Evolutionary conservation across 2,888 invertebrate species (phyloP).

Genomic region (Anarsia innoxiella): DNA sequence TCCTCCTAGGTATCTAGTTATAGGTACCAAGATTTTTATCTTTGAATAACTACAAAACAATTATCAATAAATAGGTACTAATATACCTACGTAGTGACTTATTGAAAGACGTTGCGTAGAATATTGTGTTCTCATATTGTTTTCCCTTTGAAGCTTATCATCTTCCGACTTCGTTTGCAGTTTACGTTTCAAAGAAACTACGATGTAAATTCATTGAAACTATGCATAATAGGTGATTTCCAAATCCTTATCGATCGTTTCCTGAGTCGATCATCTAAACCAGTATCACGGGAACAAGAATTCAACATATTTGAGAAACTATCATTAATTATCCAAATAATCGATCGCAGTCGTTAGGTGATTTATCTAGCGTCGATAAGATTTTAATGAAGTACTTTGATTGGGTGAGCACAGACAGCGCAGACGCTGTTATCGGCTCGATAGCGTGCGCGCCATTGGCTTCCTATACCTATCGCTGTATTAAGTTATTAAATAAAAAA

Average conservation of each 20-base stretch:
- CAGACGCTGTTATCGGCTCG: slow-evolving; percentile 59
- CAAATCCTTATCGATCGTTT: slow-evolving; percentile 14
- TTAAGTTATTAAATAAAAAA: slow-evolving; percentile 74
- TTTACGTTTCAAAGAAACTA: too few relatives aligned
- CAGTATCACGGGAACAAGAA: slow-evolving; percentile 49
- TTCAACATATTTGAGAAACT: slow-evolving; percentile 63
- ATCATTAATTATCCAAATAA: slow-evolving; percentile 73
- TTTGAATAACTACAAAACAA: too few relatives aligned
- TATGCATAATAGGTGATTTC: too few relatives aligned
- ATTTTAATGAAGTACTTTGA: slow-evolving; percentile 76
- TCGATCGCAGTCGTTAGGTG: slow-evolving; percentile 72
- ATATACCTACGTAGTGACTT: too few relatives aligned
- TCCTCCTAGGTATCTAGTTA: too few relatives aligned
- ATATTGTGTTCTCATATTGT: too few relatives aligned
- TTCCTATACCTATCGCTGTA: slow-evolving; percentile 65
- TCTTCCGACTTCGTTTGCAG: too few relatives aligned
- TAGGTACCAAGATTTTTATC: too few relatives aligned
- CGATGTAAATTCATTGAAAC: too few relatives aligned
- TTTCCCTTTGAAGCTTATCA: too few relatives aligned
- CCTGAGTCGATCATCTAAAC: slow-evolving; percentile 34
- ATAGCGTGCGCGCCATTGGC: slow-evolving; percentile 62
- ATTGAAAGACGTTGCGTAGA: too few relatives aligned
- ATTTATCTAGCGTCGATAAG: slow-evolving; percentile 74
- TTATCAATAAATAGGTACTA: too few relatives aligned
- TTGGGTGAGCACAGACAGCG: slow-evolving; percentile 65